A percentile compares a stretch with the other conserved stretches of the same genome.
phyloP scores from a whole-genome alignment of 2,888 invertebrate species.

The Pseudoips prasinana region DNA sequence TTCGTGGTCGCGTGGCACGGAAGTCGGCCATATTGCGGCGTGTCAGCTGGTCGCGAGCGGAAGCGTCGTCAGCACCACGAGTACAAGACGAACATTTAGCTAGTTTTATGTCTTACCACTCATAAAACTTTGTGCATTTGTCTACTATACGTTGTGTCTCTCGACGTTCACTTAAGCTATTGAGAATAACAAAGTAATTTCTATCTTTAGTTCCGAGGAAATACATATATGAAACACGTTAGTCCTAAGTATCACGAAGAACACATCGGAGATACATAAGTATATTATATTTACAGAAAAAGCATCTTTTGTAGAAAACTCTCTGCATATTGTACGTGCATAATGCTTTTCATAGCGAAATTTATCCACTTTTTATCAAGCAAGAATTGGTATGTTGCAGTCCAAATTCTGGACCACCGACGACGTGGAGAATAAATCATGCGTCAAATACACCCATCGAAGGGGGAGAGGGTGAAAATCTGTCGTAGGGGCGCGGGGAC shows the following conservation, averaged over 20 bases:
- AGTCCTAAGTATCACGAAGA: too few species aligned
- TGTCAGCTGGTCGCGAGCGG: conserved; percentile 50
- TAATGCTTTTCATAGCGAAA: conserved; percentile 14
- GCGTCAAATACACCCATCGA: conserved; percentile 60
- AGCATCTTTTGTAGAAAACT: too few species aligned
- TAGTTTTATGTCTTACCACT: conserved; percentile 58
- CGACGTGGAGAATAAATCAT: conserved; percentile 56
- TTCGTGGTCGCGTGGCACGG: conserved; percentile 41
- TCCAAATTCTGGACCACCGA: conserved; percentile 35
- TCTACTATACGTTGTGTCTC: conserved; percentile 32
- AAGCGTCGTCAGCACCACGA: conserved; percentile 44
- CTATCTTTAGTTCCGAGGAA: conserved; percentile 4
- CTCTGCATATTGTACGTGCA: too few species aligned
- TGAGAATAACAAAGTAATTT: conserved; percentile 22
- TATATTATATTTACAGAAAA: too few species aligned
- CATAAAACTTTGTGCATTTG: conserved; percentile 54
- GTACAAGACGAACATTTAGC: conserved; percentile 50
- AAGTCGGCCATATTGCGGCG: conserved; percentile 53
- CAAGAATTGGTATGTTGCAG: conserved; percentile 41
- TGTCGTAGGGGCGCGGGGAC: conserved; percentile 46
- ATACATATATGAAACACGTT: too few species aligned
- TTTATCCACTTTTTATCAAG: conserved; percentile 35
- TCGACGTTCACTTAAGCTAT: conserved; percentile 25
- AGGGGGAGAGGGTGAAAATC: conserved; percentile 55
- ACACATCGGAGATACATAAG: too few species aligned